These are phyloP conservation scores for Jacana jacana DNA, from an alignment of 2,113 vertebrate genomes.

Conservation along the genomic window DNA sequence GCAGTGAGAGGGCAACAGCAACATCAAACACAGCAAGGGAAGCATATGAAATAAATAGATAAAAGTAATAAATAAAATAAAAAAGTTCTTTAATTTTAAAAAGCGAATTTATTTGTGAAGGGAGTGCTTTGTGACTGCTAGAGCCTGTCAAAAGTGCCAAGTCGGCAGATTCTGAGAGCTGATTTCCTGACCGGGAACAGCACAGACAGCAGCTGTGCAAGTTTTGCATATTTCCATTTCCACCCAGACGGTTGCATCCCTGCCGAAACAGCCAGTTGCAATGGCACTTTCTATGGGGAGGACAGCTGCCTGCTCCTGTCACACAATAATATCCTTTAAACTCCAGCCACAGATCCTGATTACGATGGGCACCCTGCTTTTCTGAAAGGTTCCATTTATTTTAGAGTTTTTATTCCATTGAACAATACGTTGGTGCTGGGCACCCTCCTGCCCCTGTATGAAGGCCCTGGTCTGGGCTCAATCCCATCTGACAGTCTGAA, in stretches of 20 bases:
- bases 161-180: not conserved
- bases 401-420: not conserved
- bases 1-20: not conserved
- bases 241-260: not conserved
- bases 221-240: constrained; percentile 23
- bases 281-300: not conserved
- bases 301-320: not conserved
- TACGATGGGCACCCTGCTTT: not conserved
- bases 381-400: not conserved
- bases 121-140: not conserved
- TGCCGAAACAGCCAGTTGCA: not conserved
- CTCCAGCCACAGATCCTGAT: not conserved
- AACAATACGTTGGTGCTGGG: not conserved
- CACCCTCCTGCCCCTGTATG: not conserved
- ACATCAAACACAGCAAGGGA: fast-evolving
- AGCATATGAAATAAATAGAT: not conserved
- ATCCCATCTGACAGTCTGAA: not conserved
- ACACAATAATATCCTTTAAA: not conserved
- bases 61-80: not conserved
- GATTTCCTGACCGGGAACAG: not conserved
- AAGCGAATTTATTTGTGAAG: not conserved
- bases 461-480: not conserved
- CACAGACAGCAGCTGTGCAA: not conserved
- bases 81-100: not conserved
- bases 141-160: not conserved